phyloP scores from a whole-genome alignment of 2,888 invertebrate species.

The Andrena bucephala region DNA sequence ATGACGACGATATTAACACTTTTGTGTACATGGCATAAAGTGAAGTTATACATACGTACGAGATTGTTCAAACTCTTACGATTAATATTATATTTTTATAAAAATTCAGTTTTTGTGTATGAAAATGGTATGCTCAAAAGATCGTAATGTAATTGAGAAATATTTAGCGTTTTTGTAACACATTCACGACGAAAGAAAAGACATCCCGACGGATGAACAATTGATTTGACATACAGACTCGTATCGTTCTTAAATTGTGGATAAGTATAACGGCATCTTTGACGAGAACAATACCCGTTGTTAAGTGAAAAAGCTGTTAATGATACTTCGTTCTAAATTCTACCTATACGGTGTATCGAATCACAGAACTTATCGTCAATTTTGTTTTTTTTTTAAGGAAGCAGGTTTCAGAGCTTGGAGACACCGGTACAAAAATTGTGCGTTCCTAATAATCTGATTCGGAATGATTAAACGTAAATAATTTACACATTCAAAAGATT shows the following conservation, averaged over 20 bases:
- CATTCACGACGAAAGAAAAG: slow-evolving; percentile 27
- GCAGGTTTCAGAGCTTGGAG: slow-evolving; percentile 5
- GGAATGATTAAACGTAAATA: slow-evolving; percentile 1
- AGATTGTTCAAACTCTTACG: slow-evolving; percentile 67
- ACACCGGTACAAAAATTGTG: slow-evolving; percentile 3
- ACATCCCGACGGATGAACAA: slow-evolving; percentile 31
- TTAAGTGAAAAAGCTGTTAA: slow-evolving; percentile 17
- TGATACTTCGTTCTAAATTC: slow-evolving; percentile 3
- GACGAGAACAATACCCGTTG: slow-evolving; percentile 15
- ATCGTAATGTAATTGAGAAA: slow-evolving; percentile 43
- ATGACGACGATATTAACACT: slow-evolving; percentile 98
- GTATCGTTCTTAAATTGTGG: slow-evolving; percentile 51
- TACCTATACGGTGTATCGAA: background rate
- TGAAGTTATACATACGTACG: slow-evolving; percentile 69
- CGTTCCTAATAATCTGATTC: background rate
- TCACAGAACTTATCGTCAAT: slow-evolving; percentile 7
- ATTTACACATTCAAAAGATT: background rate
- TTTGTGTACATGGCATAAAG: slow-evolving; percentile 98
- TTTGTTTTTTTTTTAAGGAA: background rate
- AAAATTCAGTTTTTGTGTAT: slow-evolving; percentile 68
- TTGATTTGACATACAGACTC: slow-evolving; percentile 39
- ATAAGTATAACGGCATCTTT: slow-evolving; percentile 18
- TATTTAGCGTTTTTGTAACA: slow-evolving; percentile 56
- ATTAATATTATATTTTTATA: slow-evolving; percentile 82
- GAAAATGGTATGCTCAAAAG: slow-evolving; percentile 63